Evolutionary conservation across 2,888 invertebrate species (phyloP).

Genomic region (Nasonovia ribisnigri): DNA sequence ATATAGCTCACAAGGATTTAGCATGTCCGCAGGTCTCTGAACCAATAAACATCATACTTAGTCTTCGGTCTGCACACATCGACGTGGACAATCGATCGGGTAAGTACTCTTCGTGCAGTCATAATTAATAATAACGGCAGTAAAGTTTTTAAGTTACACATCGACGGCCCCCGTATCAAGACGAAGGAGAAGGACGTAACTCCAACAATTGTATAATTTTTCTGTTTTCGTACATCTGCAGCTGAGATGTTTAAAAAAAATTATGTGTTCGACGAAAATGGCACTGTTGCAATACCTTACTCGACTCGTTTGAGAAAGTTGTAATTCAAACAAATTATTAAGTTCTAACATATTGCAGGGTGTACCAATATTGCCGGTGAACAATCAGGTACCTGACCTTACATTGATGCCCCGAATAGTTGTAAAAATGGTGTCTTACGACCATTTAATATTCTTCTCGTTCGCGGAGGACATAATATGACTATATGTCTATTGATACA

Average conservation of each 20-base stretch:
- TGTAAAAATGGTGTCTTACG: no score
- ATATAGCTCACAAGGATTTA: not conserved
- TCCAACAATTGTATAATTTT: not conserved
- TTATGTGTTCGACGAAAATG: not conserved
- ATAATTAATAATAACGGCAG: not conserved
- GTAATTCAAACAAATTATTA: no score
- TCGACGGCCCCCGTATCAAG: not conserved
- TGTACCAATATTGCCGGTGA: no score
- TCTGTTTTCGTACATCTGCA: not conserved
- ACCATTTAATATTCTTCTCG: no score
- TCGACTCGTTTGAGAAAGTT: no score
- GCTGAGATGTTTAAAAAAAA: not conserved
- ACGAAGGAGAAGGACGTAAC: not conserved
- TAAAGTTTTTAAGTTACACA: not conserved
- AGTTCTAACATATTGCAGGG: no score
- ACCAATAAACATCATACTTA: not conserved
- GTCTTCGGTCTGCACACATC: not conserved
- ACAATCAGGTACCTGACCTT: no score
- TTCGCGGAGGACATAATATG: no score
- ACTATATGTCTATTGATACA: no score
- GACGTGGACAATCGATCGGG: not conserved
- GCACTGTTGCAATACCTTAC: not conserved
- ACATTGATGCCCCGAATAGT: no score
- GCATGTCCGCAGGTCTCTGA: not conserved
- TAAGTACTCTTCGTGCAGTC: not conserved